A percentile compares a stretch with the other conserved stretches of the same genome.
Evolutionary conservation across 92 coral and sea anemone genomes (phyloP).

Genomic region (Phenganax marumi): DNA sequence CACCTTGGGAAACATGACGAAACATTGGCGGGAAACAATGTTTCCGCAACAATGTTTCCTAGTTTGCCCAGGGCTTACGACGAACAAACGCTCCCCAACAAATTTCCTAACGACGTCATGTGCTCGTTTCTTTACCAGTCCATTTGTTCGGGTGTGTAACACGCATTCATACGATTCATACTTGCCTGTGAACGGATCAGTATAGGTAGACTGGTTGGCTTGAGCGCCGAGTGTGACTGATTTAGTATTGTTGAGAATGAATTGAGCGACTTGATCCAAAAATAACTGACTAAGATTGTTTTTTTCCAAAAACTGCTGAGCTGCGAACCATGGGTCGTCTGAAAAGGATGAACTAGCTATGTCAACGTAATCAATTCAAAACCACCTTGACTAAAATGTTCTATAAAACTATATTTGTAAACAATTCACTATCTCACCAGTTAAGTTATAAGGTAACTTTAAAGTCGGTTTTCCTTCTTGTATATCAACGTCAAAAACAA

Average conservation of each 20-base stretch:
- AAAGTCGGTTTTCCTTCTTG: conserved; percentile 87
- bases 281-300: conserved; percentile 90
- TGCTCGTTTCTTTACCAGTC: too few relatives aligned
- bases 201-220: conserved; percentile 45
- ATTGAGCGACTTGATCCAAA: conserved; percentile 92
- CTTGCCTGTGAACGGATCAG: conserved; percentile 91
- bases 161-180: background rate
- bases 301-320: conserved; percentile 84
- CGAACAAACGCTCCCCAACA: too few relatives aligned
- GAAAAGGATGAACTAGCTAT: too few relatives aligned
- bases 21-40: too few relatives aligned
- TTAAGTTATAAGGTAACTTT: conserved; percentile 86
- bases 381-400: background rate
- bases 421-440: conserved; percentile 53
- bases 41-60: too few relatives aligned
- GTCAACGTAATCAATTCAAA: too few relatives aligned
- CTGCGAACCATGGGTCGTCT: conserved; percentile 99
- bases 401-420: too few relatives aligned
- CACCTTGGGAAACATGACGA: too few relatives aligned
- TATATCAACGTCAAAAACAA: conserved; percentile 92
- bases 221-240: conserved; percentile 83
- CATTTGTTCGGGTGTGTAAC: too few relatives aligned
- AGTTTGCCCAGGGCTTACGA: too few relatives aligned
- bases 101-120: too few relatives aligned
- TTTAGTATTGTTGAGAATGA: conserved; percentile 78